Evolutionary conservation across 1,140 invertebrate genomes (phyloP).

Genomic region (Hermatobates lingyangjiaoensis): DNA sequence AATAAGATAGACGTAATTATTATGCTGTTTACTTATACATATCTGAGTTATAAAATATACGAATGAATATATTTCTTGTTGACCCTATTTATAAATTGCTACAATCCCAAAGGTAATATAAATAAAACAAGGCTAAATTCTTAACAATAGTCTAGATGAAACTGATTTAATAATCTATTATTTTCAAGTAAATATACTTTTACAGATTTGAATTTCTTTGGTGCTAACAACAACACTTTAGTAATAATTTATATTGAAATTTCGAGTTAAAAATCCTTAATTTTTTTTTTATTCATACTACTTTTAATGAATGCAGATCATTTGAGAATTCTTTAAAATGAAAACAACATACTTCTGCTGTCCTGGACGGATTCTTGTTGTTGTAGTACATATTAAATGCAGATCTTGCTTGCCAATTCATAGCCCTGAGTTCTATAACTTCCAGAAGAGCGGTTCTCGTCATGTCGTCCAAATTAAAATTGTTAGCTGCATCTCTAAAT

Average conservation of each 20-base stretch:
- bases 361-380: neutral
- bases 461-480: constrained; percentile 51
- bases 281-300: neutral
- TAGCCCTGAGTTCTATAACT: constrained; percentile 70
- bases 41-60: too few relatives aligned
- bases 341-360: neutral
- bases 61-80: too few relatives aligned
- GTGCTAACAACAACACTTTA: neutral
- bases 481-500: constrained; percentile 69
- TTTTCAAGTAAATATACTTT: too few relatives aligned
- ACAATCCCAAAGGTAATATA: neutral
- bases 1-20: too few relatives aligned
- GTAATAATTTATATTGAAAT: neutral
- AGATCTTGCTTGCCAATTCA: constrained; percentile 41
- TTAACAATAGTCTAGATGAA: neutral
- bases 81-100: too few relatives aligned
- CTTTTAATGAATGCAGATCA: neutral
- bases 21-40: too few relatives aligned
- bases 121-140: neutral
- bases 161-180: too few relatives aligned
- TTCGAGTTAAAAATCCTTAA: neutral
- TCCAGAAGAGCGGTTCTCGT: constrained; percentile 68
- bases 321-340: neutral
- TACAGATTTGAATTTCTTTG: too few relatives aligned
- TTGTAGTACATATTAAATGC: neutral